Base-by-base conservation (phyloP, 2,888 invertebrate genomes). In the Tholera decimalis region DNA sequence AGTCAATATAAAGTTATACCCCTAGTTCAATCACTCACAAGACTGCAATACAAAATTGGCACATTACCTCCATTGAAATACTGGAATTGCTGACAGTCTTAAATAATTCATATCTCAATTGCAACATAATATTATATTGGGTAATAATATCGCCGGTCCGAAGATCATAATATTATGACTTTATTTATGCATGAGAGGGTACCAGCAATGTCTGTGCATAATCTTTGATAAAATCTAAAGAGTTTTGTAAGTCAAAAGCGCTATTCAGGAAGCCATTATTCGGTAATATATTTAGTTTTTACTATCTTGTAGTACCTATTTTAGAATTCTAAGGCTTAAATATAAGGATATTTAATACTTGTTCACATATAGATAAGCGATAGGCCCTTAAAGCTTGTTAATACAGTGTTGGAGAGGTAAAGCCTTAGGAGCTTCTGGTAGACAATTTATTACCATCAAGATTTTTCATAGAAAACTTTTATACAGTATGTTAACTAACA, bases 41-140 rank as follows among this genome's bases (percentile, higher is more conserved):
- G 22, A 59, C 39, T 15, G 35, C 51, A 63, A 50, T 30, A 62
- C 39, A 60, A 64, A 67, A 77, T 73, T 70, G 67, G 62, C 58
- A 49, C 46, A 69, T 54, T 64, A 74, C 47, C 28, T 30, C 57
- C 37, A 44, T 37, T 47, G 50, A 62, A 70, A 58, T 65, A 66
- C 37, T 51, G 28, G 49, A 67, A 74, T 30, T 43, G 28, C 44
- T 20, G 44, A 61, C 59, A 28, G 62, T 50, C 51, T 74, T 66
- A 66, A 80, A 75, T 75, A 80, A 80, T 74, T 79, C 75, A 74
- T 64, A 71, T 57, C 68, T 59, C 22, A 59, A 74, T 80, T 70
- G 74, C 74, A 74, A 62, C 58, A 54, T 43, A 58, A 71, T 66
- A 74, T 64, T 39, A 35, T 56, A 66, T 68, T 71, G 46, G 28